phyloP scores from a whole-genome alignment of 53 echinoderm and acorn worm species.

The Actinopyga echinites region DNA sequence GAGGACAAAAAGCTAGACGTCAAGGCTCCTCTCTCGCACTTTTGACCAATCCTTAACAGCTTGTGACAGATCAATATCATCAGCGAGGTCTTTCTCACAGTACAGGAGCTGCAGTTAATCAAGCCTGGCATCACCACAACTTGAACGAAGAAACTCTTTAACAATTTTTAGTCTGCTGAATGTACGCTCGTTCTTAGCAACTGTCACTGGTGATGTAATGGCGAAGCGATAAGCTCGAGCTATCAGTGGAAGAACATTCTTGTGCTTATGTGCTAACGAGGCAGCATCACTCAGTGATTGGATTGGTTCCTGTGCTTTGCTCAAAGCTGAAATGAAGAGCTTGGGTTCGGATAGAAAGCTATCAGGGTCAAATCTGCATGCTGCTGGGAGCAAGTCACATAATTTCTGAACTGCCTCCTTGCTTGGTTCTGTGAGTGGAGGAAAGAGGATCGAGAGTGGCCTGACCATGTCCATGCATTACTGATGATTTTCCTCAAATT shows the following conservation, averaged over 20 bases:
- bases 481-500: neutral
- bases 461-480: neutral
- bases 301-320: neutral
- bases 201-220: neutral
- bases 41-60: no score
- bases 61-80: no score
- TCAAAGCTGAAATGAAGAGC: neutral
- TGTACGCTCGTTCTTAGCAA: neutral
- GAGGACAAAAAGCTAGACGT: no score
- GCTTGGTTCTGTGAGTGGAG: neutral
- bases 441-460: conserved; percentile 3
- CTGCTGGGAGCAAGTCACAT: neutral
- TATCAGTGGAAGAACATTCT: neutral
- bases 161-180: neutral
- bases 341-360: neutral
- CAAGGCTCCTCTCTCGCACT: no score
- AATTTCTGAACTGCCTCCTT: neutral
- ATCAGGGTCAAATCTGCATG: conserved; percentile 5
- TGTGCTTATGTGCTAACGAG: neutral
- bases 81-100: no score
- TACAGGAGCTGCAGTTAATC: no score
- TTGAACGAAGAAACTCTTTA: neutral
- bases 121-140: neutral
- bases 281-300: neutral
- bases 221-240: neutral